Evolutionary conservation across 2,113 vertebrate species (phyloP), one percentile per base, ranked within the genome.

Genomic region (Todiramphus saurophagus): DNA sequence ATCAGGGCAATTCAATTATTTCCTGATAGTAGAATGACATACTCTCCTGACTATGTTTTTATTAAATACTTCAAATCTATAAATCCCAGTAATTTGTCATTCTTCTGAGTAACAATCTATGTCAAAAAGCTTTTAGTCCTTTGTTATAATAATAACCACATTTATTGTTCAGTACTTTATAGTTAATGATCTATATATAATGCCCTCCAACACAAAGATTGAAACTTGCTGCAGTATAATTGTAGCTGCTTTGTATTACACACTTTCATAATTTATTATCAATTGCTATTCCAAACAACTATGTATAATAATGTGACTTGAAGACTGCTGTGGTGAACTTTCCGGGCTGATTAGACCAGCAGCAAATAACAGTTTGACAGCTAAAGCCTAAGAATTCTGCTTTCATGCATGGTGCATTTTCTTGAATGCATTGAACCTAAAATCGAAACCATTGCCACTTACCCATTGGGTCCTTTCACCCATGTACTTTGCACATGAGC

Each of bases 91-190:
- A 93, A 91, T 94, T 93, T 96, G 58, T 87, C 83, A 87, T 76
- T 85, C 37, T 87, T 94, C 56, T 74, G 63, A 3, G 5, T 79
- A 89, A 82, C 58, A 84, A 82, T 82, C 33, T 91, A 64, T 85
- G 77, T 94, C 89, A 96, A 83, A 92, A 95, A 94, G 73, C 91
- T 96, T 95, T 96, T 93, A 94, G 62, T 93, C 30, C 84, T 95
- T 91, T 93, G 48, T 89, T 93, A 69, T 62, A 63, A 85, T 94
- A 94, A 94, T 89, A 95, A 82, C 64, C 25, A 28, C 78, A 87
- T 96, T 91, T 96, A 93, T 91, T 94, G 73, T 94, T 87, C 93
- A 62, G 53, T 73, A 53, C 69, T 89, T 87, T 46, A 53, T 68
- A 87, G 70, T 85, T 82, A 91, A 95, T 94, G 58, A 89, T 76